These are phyloP conservation scores for Micromys minutus DNA, from an alignment of 2,113 vertebrate species.

Conservation along the genomic window DNA sequence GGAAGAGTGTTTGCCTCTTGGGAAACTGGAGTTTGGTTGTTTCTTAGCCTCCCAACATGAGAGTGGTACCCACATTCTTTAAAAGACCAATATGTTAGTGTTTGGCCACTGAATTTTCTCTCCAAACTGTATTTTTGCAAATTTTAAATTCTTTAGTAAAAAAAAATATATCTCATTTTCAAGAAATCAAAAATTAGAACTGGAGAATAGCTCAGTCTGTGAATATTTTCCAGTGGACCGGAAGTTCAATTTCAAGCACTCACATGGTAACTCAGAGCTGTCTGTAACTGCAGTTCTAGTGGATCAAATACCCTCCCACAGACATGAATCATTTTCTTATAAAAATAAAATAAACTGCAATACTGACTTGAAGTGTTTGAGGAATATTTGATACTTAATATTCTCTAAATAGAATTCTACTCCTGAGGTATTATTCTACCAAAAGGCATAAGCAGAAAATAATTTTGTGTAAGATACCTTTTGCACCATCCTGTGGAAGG, in stretches of 20 bases:
- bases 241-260: background rate
- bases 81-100: background rate
- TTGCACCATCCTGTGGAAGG: background rate
- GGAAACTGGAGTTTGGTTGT: background rate
- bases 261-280: no score
- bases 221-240: background rate
- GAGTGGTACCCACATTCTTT: background rate
- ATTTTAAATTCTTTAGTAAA: background rate
- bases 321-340: no score
- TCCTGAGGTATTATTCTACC: background rate
- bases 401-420: background rate
- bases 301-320: no score
- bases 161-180: fast-evolving
- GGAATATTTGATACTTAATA: background rate
- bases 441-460: background rate
- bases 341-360: background rate
- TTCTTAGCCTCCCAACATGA: background rate
- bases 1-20: background rate
- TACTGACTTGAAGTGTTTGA: background rate
- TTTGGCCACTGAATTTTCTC: background rate
- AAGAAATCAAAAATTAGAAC: background rate
- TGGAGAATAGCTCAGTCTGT: background rate
- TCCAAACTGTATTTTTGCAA: no score
- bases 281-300: no score
- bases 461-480: background rate